Evolutionary conservation across 1,140 invertebrate genomes (phyloP), one percentile per base, ranked within the genome.

Genomic region (Agrypnia vestita): DNA sequence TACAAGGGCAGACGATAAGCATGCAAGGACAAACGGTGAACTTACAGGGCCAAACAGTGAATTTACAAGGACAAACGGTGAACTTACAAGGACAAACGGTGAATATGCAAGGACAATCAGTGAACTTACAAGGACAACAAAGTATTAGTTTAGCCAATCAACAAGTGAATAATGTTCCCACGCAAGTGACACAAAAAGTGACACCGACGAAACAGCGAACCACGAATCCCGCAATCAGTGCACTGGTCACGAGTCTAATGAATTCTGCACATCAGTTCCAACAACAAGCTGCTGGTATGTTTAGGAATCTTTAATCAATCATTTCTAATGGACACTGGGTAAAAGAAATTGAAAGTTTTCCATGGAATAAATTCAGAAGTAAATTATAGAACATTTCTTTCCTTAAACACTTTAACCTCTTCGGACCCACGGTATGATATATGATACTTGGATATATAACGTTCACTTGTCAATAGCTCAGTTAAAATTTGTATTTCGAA

Each of bases 211-310:
- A 93, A 84, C 91, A 92, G 76, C 89, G 93, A 83, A 91, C 92
- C n/a, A 92, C 91, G 79, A 94, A 94, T 86, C 91, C 93, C 43
- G 93, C 93, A 64, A 95, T 95, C 82, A 94, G 91, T 85, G 94
- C 94, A 78, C 91, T 95, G 80, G 93, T 94, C 56, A 94, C 92
- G 79, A 94, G 94, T 85, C 91, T 95, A 11, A 94, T 94, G 93
- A 94, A 95, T 86, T 94, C 93, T 46, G 93, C 93, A 49, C 93
- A 95, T 86, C 93, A 95, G 84, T 95, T 94, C 85, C 92, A 93
- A 85, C 92, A 93, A 85, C 92, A 93, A 85, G 91, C 90, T 86
- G 90, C 90, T 83, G 90, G 91, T 91, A 87, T 81, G 82, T 84
- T 46, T 17, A 35, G 13, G 1, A 13, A 15, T 35, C 25, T 3